Conservation (phyloP, 2,888 invertebrate genomes). For the Mesopsocus fuscifrons region DNA sequence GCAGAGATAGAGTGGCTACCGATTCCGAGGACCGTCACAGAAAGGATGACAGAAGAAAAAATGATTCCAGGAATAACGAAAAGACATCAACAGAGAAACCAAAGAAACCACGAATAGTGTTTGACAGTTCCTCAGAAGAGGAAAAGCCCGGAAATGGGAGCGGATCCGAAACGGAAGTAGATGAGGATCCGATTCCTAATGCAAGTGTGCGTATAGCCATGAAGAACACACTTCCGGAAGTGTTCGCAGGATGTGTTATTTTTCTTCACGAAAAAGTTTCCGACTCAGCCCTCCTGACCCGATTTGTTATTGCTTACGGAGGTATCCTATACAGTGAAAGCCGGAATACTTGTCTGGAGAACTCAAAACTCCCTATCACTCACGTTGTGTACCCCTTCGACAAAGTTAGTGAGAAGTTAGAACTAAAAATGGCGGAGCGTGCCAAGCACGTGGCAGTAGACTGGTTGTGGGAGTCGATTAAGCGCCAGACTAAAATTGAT, state of each 20-base stretch:
- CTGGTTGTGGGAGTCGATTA: constrained; percentile 4
- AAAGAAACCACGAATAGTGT: too few species aligned
- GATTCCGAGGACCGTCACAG: too few species aligned
- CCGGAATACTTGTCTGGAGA: neutral
- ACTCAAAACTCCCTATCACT: neutral
- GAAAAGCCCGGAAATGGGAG: too few species aligned
- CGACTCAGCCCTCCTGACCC: neutral
- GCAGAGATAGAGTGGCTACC: too few species aligned
- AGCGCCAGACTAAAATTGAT: too few species aligned
- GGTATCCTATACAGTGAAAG: neutral
- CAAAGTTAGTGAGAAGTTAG: neutral
- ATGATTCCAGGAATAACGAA: too few species aligned
- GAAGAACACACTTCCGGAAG: neutral
- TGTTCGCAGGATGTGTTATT: neutral
- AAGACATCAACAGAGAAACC: too few species aligned
- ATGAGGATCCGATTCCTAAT: neutral
- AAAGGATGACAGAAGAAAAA: too few species aligned
- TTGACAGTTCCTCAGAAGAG: too few species aligned
- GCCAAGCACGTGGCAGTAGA: neutral
- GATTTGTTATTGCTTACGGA: constrained; percentile 4
- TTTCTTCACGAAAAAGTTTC: neutral
- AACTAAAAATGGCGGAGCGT: neutral
- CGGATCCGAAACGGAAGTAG: constrained; percentile 3
- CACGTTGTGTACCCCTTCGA: neutral
- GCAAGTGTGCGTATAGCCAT: neutral